Conservation (phyloP, 2,797 vertebrate species). For the Pipistrellus pygmaeus region DNA sequence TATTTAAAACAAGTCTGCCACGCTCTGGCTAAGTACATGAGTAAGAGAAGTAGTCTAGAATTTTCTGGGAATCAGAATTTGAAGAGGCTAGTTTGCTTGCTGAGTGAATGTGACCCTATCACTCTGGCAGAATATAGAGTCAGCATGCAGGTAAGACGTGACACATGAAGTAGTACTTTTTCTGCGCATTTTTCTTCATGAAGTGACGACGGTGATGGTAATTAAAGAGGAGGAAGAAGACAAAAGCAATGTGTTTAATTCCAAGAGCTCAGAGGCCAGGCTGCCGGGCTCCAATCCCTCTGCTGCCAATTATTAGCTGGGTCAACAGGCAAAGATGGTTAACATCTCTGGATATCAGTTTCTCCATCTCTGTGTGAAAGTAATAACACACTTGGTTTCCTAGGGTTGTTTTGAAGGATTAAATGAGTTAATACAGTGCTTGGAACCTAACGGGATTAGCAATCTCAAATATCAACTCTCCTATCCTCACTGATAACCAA, state of each 20-base stretch:
- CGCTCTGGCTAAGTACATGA: not conserved
- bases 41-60: not conserved
- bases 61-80: slow-evolving; percentile 49
- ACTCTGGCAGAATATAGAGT: not conserved
- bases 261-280: not conserved
- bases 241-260: not conserved
- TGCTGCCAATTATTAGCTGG: not conserved
- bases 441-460: not conserved
- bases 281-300: not conserved
- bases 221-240: not conserved
- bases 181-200: not conserved
- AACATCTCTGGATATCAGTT: not conserved
- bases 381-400: not conserved
- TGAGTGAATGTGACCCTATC: not conserved
- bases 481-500: not conserved
- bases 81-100: not conserved
- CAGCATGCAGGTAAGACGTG: not conserved
- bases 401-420: slow-evolving; percentile 1
- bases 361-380: slow-evolving; percentile 31
- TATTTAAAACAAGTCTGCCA: slow-evolving; percentile 13
- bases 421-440: not conserved
- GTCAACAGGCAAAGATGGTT: not conserved
- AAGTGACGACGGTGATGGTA: not conserved
- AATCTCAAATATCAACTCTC: not conserved
- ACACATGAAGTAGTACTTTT: not conserved